Percentiles rank a stretch among this genome's conserved stretches.
Conservation (phyloP, 2,888 invertebrate genomes). For the Tachina fera region DNA sequence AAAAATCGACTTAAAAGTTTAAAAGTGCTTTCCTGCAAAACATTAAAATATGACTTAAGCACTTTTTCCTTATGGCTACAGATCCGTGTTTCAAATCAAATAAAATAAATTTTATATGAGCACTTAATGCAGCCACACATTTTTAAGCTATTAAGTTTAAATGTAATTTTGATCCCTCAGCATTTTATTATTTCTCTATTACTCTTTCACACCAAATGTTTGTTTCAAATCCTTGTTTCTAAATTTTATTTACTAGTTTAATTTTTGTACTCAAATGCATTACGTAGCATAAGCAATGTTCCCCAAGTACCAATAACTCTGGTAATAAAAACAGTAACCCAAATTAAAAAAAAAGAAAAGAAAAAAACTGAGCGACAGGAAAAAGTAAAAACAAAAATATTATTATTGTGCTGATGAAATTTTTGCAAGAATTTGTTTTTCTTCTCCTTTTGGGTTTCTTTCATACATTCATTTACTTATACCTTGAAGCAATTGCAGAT, state of each 20-base stretch:
- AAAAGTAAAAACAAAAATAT: conserved; percentile 10
- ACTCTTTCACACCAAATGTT: neutral
- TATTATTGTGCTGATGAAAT: conserved; percentile 34
- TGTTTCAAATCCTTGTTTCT: conserved; percentile 11
- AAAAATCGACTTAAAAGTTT: too few species aligned
- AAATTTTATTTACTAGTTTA: neutral
- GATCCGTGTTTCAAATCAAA: neutral
- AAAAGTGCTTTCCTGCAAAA: too few species aligned
- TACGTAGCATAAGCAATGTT: conserved; percentile 3
- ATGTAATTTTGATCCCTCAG: neutral
- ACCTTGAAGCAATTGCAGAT: conserved; percentile 50
- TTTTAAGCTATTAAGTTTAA: neutral
- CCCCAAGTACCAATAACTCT: conserved; percentile 41
- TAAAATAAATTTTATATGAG: neutral
- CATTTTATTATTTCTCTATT: neutral
- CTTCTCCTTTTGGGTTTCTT: neutral
- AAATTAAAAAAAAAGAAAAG: neutral
- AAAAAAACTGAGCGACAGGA: neutral
- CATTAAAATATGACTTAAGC: too few species aligned
- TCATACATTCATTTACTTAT: conserved; percentile 42
- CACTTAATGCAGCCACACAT: neutral
- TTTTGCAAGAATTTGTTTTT: conserved; percentile 36
- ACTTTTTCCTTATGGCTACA: too few species aligned
- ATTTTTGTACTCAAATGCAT: neutral
- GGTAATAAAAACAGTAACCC: conserved; percentile 32